These are phyloP conservation scores for Shinisaurus crocodilurus DNA, from an alignment of 2,113 vertebrate species.

Conservation along the genomic window DNA sequence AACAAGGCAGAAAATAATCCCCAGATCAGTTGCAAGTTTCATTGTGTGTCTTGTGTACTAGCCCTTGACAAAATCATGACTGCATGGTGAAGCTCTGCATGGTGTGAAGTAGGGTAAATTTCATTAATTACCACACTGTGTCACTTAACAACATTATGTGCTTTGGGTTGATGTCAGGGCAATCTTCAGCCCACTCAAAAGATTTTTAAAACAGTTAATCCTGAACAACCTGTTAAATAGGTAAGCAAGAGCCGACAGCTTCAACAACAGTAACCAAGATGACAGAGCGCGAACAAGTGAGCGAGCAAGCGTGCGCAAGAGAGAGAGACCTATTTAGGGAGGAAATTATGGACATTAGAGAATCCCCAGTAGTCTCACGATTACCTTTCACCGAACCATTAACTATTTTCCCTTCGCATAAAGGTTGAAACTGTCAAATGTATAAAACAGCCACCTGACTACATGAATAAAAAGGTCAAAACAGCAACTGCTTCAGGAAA, in stretches of 20 bases:
- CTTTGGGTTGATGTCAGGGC: neutral
- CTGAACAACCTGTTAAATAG: neutral
- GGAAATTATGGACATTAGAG: neutral
- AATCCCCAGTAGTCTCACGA: neutral
- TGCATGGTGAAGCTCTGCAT: neutral
- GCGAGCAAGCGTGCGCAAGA: too few relatives aligned
- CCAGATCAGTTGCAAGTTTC: neutral
- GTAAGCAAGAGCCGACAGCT: neutral
- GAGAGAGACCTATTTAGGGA: neutral
- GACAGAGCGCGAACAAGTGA: too few relatives aligned
- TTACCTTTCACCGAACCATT: neutral
- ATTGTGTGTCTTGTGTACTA: neutral
- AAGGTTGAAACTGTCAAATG: neutral
- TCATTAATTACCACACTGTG: neutral
- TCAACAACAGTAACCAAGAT: neutral
- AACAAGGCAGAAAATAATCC: neutral
- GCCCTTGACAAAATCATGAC: neutral
- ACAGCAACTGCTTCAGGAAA: neutral
- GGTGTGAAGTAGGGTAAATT: neutral
- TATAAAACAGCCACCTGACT: neutral
- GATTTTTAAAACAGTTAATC: neutral
- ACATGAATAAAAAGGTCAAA: constrained; percentile 15
- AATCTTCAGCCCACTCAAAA: neutral
- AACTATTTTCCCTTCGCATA: neutral
- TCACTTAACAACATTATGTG: neutral